Percentiles rank a stretch among this genome's conserved stretches.
Conservation (phyloP, 23 tunicate genomes). For the Corella eumyota region DNA sequence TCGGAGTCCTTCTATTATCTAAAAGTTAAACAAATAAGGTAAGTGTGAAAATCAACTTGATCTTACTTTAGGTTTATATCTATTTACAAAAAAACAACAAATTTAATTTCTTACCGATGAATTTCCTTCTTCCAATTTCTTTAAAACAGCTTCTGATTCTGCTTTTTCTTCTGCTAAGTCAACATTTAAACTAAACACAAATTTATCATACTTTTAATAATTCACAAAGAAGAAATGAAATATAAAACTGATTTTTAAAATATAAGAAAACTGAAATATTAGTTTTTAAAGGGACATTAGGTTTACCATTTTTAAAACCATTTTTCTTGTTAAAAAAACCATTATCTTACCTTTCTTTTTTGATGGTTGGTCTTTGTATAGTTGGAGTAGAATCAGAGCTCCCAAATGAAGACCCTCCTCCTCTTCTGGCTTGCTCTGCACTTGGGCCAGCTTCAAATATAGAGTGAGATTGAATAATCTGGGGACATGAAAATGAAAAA, state of each 20-base stretch:
- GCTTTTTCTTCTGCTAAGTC: constrained; percentile 30
- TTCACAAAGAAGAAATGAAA: no score
- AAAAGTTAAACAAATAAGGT: background rate
- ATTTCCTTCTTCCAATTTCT: constrained; percentile 43
- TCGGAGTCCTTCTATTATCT: constrained; percentile 34
- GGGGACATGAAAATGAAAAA: background rate
- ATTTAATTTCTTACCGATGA: constrained; percentile 20
- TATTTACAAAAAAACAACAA: no score
- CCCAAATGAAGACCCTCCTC: constrained; percentile 3
- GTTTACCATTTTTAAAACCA: no score
- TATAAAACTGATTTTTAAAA: no score
- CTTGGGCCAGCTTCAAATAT: constrained; percentile 73
- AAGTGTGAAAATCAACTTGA: background rate
- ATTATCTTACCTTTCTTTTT: constrained; percentile 40
- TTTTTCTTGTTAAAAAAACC: no score
- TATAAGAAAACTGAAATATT: no score
- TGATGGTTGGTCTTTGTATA: constrained; percentile 61
- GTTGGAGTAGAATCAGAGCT: background rate
- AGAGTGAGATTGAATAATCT: constrained; percentile 60
- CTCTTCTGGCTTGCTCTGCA: constrained; percentile 13
- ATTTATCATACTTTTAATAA: background rate
- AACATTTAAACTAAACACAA: constrained; percentile 2
- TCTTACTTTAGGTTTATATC: no score
- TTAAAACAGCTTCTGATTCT: constrained; percentile 47
- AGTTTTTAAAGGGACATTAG: no score